phyloP scores from a whole-genome alignment of 2,888 invertebrate genomes.

The Drosophila diplacantha region DNA sequence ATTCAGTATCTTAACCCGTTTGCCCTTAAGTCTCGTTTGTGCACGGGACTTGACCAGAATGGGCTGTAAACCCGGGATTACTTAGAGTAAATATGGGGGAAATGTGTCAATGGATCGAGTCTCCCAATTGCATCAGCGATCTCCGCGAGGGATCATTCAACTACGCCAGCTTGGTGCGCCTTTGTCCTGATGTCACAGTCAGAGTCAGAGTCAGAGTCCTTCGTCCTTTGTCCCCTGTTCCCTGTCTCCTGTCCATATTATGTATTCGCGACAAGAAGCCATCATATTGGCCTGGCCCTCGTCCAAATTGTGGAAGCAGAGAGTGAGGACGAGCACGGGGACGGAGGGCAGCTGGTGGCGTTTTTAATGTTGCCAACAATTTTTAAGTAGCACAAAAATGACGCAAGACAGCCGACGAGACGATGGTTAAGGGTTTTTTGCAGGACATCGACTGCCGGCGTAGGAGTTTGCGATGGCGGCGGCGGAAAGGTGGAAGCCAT shows the following conservation, averaged over 20 bases:
- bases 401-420: conserved; percentile 41
- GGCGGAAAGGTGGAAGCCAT: conserved; percentile 18
- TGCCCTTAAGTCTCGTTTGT: not conserved
- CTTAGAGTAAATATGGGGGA: too few relatives aligned
- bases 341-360: conserved; percentile 22
- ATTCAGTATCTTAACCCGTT: not conserved
- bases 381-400: conserved; percentile 68
- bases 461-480: conserved; percentile 2
- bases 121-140: not conserved
- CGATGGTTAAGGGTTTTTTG: conserved; percentile 6
- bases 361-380: conserved; percentile 64
- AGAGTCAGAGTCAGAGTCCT: not conserved
- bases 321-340: not conserved
- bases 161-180: not conserved
- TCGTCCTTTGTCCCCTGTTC: not conserved
- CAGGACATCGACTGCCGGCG: conserved; percentile 11
- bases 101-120: not conserved
- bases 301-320: conserved; percentile 17
- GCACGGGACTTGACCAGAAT: not conserved
- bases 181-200: not conserved
- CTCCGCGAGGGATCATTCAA: not conserved
- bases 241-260: conserved; percentile 7
- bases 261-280: conserved; percentile 44
- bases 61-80: not conserved
- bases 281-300: conserved; percentile 36